phyloP scores from a whole-genome alignment of 2,888 invertebrate species.

The Gryllus longicercus region DNA sequence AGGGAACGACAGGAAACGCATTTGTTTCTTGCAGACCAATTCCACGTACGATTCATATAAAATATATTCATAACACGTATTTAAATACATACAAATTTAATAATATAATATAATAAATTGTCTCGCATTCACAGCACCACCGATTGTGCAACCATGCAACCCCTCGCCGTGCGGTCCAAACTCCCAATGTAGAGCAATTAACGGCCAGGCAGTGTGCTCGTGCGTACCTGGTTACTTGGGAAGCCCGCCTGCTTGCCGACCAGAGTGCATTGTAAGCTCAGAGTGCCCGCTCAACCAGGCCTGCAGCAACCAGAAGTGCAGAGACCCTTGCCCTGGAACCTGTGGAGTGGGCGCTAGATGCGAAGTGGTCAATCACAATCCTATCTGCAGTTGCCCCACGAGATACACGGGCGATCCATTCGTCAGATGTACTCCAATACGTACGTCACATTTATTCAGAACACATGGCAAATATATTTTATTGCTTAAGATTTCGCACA shows the following conservation, averaged over 20 bases:
- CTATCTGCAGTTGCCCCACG: conserved; percentile 59
- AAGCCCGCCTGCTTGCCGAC: conserved; percentile 49
- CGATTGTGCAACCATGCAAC: conserved; percentile 40
- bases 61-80: background rate
- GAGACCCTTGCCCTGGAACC: conserved; percentile 57
- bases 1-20: conserved; percentile 65
- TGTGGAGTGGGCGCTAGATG: conserved; percentile 59
- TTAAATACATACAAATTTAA: background rate
- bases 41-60: conserved; percentile 51
- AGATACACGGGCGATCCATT: conserved; percentile 62
- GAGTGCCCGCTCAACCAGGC: conserved; percentile 54
- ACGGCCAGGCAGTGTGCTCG: conserved; percentile 50
- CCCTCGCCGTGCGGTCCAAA: conserved; percentile 51
- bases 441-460: conserved; percentile 39
- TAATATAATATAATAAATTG: conserved; percentile 24
- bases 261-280: conserved; percentile 49
- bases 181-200: conserved; percentile 50
- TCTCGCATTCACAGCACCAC: conserved; percentile 37
- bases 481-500: conserved; percentile 39
- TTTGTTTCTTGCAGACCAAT: conserved; percentile 57
- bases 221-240: conserved; percentile 49
- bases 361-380: conserved; percentile 62
- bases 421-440: conserved; percentile 42
- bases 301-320: conserved; percentile 64
- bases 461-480: conserved; percentile 29